Conservation (phyloP, 92 coral and sea anemone species). For the Zoanthus sansibaricus region DNA sequence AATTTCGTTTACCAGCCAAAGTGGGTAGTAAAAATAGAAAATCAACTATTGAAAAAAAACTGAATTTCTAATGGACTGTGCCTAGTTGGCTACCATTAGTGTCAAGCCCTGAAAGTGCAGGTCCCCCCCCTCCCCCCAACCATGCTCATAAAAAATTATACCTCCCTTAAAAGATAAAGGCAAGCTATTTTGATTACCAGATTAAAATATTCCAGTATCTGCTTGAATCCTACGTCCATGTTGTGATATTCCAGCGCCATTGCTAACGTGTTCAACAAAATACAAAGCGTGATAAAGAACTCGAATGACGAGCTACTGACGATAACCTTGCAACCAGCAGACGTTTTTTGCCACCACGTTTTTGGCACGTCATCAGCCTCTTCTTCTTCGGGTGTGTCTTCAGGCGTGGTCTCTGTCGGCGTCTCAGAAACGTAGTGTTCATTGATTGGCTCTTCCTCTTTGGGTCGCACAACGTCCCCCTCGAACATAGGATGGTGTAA, state of each 20-base stretch:
- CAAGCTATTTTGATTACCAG: conserved; percentile 54
- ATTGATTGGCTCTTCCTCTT: conserved; percentile 65
- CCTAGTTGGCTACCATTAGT: too few species aligned
- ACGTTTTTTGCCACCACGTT: conserved; percentile 10
- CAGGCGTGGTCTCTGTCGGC: conserved; percentile 63
- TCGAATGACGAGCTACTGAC: conserved; percentile 87
- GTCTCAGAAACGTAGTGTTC: conserved; percentile 61
- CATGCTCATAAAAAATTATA: too few species aligned
- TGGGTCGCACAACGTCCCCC: conserved; percentile 80
- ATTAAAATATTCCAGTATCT: conserved; percentile 81
- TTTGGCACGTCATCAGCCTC: conserved; percentile 50
- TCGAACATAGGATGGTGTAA: conserved; percentile 84
- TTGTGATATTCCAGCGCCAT: conserved; percentile 91
- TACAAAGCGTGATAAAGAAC: conserved; percentile 92
- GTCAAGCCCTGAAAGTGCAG: too few species aligned
- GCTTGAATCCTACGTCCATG: conserved; percentile 72
- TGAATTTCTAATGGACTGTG: too few species aligned
- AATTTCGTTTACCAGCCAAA: too few species aligned
- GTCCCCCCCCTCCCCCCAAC: too few species aligned
- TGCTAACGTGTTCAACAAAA: conserved; percentile 92
- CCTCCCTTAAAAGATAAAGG: not conserved
- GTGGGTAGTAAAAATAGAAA: too few species aligned
- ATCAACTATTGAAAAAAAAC: too few species aligned
- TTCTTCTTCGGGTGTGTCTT: conserved; percentile 59
- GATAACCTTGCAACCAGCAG: conserved; percentile 20